Evolutionary conservation across 92 coral and sea anemone genomes (phyloP), one percentile per base, ranked within the genome.

Genomic region (Umimayanthus kanabou): DNA sequence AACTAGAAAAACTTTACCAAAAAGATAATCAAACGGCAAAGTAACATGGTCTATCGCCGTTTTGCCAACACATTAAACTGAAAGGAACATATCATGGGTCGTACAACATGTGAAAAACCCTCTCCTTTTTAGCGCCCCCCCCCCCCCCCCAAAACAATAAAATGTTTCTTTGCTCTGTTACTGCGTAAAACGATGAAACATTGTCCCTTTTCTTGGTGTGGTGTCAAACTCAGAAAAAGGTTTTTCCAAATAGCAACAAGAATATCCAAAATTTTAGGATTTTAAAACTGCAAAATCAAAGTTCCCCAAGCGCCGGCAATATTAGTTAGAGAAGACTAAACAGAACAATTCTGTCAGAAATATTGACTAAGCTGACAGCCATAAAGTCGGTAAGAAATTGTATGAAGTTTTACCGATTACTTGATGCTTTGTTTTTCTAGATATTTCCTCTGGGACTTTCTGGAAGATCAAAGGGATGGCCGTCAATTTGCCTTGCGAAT

Each of bases 21-120:
- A 13, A 65, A 39, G 28, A 37, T 81, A 39, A 81, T 81, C 22
- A 39, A 65, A 61, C 18, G 58, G 10, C 85, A 43, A 65, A 65
- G 72, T 69, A 39, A 66, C 66, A 16, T 81, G 39, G 37, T 39
- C 18, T 16, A 40, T 66, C 22, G 37, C 37, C 37, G 10, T 81
- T 81, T 15, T 81, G 76, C 40, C 85, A 65, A 23, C 85, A 66
- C 74, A 66, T 39, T 81, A n/a, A 37, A 16, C 11, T 73, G 28
- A 47, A 26, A 78, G 30, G 33, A 39, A 61, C 22, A n/a, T 22
- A 28, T 39, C 26, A 66, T 11, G 25, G 26, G 49, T 57, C 28
- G 45, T 11, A 79, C 67, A 9, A 61, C 25, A 16, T 18, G 25
- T 61, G 67, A 61, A 6, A 61, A 13, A 72, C 4, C 13, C 23